These are phyloP conservation scores for Micropoecilia bifurca DNA, from an alignment of 2,797 vertebrate genomes.

Conservation along the genomic window DNA sequence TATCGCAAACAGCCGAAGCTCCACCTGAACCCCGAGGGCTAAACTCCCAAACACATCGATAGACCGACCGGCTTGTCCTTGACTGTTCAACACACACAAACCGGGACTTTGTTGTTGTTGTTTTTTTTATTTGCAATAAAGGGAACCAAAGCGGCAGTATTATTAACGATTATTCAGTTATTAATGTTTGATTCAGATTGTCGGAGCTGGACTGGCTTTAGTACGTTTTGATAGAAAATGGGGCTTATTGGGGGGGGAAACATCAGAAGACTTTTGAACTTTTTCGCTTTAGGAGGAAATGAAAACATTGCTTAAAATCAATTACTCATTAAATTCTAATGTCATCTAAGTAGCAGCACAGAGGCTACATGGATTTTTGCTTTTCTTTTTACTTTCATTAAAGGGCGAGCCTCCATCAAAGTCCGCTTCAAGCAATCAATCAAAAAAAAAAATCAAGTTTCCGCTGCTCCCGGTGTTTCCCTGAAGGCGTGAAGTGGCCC, in stretches of 20 bases:
- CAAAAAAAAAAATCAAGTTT: background rate
- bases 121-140: constrained; percentile 11
- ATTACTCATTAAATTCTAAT: constrained; percentile 12
- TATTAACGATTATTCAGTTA: constrained; percentile 19
- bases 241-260: background rate
- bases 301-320: constrained; percentile 6
- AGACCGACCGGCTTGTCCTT: constrained; percentile 64
- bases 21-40: constrained; percentile 67
- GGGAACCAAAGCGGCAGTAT: constrained; percentile 20
- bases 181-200: background rate
- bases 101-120: constrained; percentile 18
- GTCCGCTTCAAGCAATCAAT: constrained; percentile 4
- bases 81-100: constrained; percentile 40
- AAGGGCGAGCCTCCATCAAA: constrained; percentile 1
- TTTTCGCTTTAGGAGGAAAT: constrained; percentile 6
- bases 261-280: constrained; percentile 8
- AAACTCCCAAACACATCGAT: constrained; percentile 68
- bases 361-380: constrained; percentile 5
- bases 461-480: background rate
- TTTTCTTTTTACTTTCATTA: constrained; percentile 5
- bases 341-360: background rate
- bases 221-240: background rate
- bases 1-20: constrained; percentile 74
- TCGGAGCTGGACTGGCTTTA: background rate
- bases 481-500: background rate